Evolutionary conservation across 2,888 invertebrate genomes (phyloP), one percentile per base, ranked within the genome.

Genomic region (Pyrgus malvae): DNA sequence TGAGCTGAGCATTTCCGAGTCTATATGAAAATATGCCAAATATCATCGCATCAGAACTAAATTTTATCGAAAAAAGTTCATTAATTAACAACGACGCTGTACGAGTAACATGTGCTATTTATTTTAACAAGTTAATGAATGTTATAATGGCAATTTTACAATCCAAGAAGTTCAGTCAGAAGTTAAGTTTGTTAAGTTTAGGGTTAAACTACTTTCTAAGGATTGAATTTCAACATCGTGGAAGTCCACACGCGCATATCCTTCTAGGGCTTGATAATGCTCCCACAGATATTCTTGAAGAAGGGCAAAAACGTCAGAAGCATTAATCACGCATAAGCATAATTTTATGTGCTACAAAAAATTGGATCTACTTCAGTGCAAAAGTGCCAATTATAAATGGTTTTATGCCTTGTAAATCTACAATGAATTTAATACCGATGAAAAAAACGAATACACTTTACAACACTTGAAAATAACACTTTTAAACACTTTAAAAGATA

Each of bases 121-220:
- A 69, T 54, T 80, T 78, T 41, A 68, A 80, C 61, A 80, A 78
- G 62, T 38, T 80, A 12, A 68, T 81, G 1, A 65, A 69, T 67
- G 17, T 38, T 2, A 2, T n/a, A n/a, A n/a, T n/a, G 14, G 48
- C 68, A 27, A 64, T 29, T 48, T 53, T 74, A 17, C 25, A 25
- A 25, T 25, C 25, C 2, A 25, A 25, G 8, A 0, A 2, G 1
- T 25, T 2, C 3, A 25, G 25, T 5, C 25, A n/a, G n/a, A n/a
- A n/a, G n/a, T n/a, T n/a, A n/a, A n/a, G n/a, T n/a, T n/a, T n/a
- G n/a, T n/a, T n/a, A n/a, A n/a, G n/a, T n/a, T n/a, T n/a, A n/a
- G n/a, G n/a, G n/a, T n/a, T n/a, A n/a, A n/a, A 73, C 62, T 79
- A 68, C 51, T 79, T 79, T 56, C 63, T 61, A 51, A 49, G 70